A percentile compares a stretch with the other conserved stretches of the same genome.
Evolutionary conservation across 1,140 invertebrate genomes (phyloP).

Genomic region (Pseudomyrmex sp.): DNA sequence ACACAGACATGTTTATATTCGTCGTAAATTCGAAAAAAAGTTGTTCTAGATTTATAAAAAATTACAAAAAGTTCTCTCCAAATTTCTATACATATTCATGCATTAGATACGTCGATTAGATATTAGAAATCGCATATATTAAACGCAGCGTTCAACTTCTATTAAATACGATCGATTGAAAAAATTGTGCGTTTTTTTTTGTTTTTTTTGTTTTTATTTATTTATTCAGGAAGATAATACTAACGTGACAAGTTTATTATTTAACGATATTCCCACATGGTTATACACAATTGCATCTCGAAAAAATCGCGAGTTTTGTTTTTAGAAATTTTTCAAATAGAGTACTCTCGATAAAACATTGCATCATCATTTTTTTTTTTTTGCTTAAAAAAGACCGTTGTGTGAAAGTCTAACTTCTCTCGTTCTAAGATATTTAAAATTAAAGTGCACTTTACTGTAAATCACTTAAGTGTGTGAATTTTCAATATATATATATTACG

Average conservation of each 20-base stretch:
- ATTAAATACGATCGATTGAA: not conserved
- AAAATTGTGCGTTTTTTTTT: conserved; percentile 45
- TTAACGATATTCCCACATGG: not conserved
- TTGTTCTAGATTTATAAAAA: not conserved
- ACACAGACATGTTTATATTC: conserved; percentile 7
- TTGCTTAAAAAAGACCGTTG: not conserved
- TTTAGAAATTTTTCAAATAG: conserved; percentile 13
- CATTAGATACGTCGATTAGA: conserved; percentile 42
- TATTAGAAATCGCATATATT: conserved; percentile 41
- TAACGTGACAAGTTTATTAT: conserved; percentile 14
- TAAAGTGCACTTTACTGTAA: conserved; percentile 28
- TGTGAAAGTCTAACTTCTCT: not conserved
- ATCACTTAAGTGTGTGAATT: not conserved
- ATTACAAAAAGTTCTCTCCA: too few species aligned
- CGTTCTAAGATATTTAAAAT: conserved; percentile 28
- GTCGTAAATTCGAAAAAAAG: conserved; percentile 18
- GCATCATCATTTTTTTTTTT: not conserved
- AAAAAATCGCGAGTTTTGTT: conserved; percentile 2
- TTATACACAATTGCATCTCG: conserved; percentile 35
- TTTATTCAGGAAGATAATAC: conserved; percentile 48
- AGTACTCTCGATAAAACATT: not conserved
- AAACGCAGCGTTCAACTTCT: conserved; percentile 21
- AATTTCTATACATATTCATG: conserved; percentile 21
- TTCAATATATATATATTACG: too few species aligned
- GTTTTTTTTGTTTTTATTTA: not conserved